Conservation (phyloP, 2,888 invertebrate genomes). For the Erebia palarica region DNA sequence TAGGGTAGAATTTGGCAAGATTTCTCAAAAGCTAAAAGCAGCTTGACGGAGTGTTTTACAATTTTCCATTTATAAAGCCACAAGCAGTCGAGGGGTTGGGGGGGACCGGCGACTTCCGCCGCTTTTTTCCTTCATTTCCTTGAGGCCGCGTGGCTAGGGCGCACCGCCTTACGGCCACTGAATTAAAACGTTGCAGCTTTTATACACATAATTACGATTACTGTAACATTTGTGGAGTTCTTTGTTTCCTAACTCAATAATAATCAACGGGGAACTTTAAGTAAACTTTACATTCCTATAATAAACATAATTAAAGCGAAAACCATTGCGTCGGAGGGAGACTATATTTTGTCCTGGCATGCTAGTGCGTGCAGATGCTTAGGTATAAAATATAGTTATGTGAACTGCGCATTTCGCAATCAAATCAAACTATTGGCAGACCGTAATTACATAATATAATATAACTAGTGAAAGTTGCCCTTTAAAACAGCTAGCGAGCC, state of each 20-base stretch:
- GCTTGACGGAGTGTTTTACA: constrained; percentile 81
- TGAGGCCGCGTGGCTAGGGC: constrained; percentile 72
- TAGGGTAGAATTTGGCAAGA: constrained; percentile 62
- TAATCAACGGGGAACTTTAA: not conserved
- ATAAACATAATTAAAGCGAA: too few relatives aligned
- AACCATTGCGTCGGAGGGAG: too few relatives aligned
- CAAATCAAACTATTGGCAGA: too few relatives aligned
- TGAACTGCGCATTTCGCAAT: too few relatives aligned
- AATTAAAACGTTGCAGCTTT: constrained; percentile 69
- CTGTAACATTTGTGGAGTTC: constrained; percentile 26
- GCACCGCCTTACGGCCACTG: constrained; percentile 59
- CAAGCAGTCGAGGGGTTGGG: constrained; percentile 56
- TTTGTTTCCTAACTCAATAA: constrained; percentile 2
- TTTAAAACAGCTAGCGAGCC: too few relatives aligned
- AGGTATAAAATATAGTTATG: too few relatives aligned
- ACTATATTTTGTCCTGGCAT: too few relatives aligned
- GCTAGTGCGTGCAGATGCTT: too few relatives aligned
- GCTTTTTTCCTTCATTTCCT: constrained; percentile 82
- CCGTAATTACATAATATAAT: too few relatives aligned
- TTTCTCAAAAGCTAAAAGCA: constrained; percentile 60
- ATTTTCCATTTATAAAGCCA: constrained; percentile 82
- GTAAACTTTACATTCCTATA: too few relatives aligned
- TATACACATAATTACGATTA: constrained; percentile 45
- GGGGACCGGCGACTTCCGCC: constrained; percentile 66
- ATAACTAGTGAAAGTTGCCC: too few relatives aligned